phyloP scores from a whole-genome alignment of 2,113 vertebrate species.

The Tamias sibiricus region DNA sequence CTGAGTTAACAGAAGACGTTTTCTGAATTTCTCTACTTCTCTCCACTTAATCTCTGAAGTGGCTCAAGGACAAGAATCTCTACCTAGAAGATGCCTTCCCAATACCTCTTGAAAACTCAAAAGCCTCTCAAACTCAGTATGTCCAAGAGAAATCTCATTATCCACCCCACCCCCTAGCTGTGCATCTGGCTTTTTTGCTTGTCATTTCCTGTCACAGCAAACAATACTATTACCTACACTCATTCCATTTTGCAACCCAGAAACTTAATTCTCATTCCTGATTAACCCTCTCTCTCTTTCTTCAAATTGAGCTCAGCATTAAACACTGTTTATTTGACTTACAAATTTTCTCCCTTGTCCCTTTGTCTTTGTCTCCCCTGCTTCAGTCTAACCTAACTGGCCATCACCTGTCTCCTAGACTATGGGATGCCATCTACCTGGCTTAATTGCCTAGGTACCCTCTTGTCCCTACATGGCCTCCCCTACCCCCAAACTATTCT shows the following conservation, averaged over 20 bases:
- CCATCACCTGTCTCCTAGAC: neutral
- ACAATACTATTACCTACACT: neutral
- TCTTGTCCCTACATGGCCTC: no score
- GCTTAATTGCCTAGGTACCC: neutral
- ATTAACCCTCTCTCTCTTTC: neutral
- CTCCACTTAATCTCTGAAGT: conserved; percentile 23
- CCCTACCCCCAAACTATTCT: neutral
- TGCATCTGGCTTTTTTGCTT: neutral
- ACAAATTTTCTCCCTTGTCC: neutral
- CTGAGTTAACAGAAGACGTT: neutral
- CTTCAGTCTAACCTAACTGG: neutral
- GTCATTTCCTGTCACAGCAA: neutral
- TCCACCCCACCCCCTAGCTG: neutral
- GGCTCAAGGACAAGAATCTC: neutral
- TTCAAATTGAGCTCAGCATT: neutral
- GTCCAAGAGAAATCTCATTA: neutral
- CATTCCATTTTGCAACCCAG: neutral
- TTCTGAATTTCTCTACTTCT: neutral
- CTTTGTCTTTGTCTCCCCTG: neutral
- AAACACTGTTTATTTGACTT: neutral
- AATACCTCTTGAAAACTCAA: neutral
- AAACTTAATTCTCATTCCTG: neutral
- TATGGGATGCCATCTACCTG: neutral
- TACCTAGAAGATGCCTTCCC: neutral
- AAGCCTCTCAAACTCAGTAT: neutral